Percentiles rank a stretch among this genome's conserved stretches.
Evolutionary conservation across 92 coral and sea anemone genomes (phyloP).

Genomic region (Paramuricea clavata): DNA sequence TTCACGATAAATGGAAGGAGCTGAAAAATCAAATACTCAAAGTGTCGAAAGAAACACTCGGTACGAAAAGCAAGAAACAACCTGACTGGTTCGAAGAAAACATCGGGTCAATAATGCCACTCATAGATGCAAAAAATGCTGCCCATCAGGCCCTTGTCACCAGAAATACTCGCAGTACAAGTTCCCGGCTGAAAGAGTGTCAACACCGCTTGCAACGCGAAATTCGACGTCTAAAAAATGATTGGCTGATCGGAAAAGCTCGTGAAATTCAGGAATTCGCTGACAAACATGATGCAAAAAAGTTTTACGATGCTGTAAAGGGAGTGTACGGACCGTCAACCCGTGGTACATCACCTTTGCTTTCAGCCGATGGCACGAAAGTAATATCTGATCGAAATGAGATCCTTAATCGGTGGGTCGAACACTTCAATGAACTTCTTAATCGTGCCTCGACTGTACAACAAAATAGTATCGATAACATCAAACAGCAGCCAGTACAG

Average conservation of each 20-base stretch:
- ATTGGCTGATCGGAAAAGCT: conserved; percentile 45
- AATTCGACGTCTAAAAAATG: conserved; percentile 10
- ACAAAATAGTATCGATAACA: not conserved
- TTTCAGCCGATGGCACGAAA: not conserved
- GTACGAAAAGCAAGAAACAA: not conserved
- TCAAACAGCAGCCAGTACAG: not conserved
- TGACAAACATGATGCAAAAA: conserved; percentile 46
- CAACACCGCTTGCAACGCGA: not conserved
- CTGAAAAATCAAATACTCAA: not conserved
- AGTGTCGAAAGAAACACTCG: not conserved
- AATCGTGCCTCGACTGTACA: not conserved
- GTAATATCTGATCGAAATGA: not conserved
- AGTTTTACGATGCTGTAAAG: conserved; percentile 37
- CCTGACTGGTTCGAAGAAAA: conserved; percentile 52
- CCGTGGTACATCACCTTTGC: not conserved
- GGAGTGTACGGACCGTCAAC: conserved; percentile 41
- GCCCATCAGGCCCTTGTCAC: conserved; percentile 30
- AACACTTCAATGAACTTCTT: not conserved
- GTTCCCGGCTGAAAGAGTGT: not conserved
- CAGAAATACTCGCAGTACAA: conserved; percentile 32
- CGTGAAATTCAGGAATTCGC: conserved; percentile 45
- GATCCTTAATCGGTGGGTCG: not conserved
- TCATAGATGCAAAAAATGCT: not conserved
- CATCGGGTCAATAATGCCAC: conserved; percentile 9
- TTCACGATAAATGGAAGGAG: not conserved